These are phyloP conservation scores for Habroteleia sp. DNA, from an alignment of 2,888 invertebrate genomes.

Conservation along the genomic window DNA sequence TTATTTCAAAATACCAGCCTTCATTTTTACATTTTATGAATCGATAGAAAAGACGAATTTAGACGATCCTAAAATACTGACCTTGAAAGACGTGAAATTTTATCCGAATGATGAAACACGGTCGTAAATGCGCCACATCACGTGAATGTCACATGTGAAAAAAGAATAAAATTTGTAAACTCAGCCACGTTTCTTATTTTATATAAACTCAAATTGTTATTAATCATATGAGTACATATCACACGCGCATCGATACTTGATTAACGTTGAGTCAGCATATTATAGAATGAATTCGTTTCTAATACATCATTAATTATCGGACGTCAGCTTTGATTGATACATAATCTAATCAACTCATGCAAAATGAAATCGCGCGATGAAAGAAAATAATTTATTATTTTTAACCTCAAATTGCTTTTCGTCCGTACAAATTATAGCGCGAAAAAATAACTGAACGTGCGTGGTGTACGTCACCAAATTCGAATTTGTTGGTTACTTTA, in stretches of 20 bases:
- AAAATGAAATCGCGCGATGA: background rate
- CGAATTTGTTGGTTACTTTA: constrained; percentile 16
- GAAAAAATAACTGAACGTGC: background rate
- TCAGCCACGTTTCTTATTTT: background rate
- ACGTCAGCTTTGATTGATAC: constrained; percentile 27
- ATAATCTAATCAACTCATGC: constrained; percentile 13
- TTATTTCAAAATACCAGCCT: too few relatives aligned
- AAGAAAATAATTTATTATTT: constrained; percentile 8
- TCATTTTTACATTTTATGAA: too few relatives aligned
- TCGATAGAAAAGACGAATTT: too few relatives aligned
- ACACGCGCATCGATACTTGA: background rate
- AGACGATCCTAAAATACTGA: too few relatives aligned
- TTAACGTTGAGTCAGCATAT: background rate
- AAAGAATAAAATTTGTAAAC: background rate
- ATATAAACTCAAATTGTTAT: background rate
- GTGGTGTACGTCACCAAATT: background rate
- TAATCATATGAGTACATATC: background rate
- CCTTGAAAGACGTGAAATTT: background rate
- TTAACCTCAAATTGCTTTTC: background rate
- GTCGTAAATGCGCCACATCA: constrained; percentile 3
- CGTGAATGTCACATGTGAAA: background rate
- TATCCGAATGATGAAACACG: background rate
- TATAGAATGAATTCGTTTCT: constrained; percentile 15
- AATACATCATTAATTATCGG: constrained; percentile 18
- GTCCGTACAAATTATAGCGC: background rate